Evolutionary conservation across 2,113 vertebrate species (phyloP).

Genomic region (Macrotus californicus): DNA sequence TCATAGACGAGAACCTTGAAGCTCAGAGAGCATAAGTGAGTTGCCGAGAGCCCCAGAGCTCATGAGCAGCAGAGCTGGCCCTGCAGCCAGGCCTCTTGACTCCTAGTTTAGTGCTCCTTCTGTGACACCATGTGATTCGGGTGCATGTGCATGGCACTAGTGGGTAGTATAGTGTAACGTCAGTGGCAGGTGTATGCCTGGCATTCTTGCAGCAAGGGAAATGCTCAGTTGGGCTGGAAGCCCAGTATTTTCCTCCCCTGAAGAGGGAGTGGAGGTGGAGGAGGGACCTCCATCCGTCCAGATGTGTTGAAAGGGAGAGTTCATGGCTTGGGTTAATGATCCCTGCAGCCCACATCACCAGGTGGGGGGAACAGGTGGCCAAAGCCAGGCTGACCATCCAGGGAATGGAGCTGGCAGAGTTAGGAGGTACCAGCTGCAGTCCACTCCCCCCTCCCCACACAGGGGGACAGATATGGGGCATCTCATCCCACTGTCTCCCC

Average conservation of each 20-base stretch:
- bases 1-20: background rate
- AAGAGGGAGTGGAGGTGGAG: background rate
- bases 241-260: background rate
- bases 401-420: background rate
- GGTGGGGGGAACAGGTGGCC: constrained; percentile 79
- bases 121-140: background rate
- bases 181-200: background rate
- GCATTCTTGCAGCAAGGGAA: background rate
- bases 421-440: background rate
- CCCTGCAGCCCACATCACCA: constrained; percentile 74
- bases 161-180: background rate
- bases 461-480: background rate
- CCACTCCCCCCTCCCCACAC: background rate
- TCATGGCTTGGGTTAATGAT: constrained; percentile 79
- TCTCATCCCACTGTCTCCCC: background rate
- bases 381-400: background rate
- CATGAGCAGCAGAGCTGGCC: background rate
- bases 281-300: background rate
- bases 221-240: background rate
- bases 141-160: fast-evolving
- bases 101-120: background rate
- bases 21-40: background rate
- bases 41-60: background rate
- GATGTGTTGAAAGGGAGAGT: constrained; percentile 63
- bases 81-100: background rate